Conservation (phyloP, 2,888 invertebrate genomes). For the Macropis europaea region DNA sequence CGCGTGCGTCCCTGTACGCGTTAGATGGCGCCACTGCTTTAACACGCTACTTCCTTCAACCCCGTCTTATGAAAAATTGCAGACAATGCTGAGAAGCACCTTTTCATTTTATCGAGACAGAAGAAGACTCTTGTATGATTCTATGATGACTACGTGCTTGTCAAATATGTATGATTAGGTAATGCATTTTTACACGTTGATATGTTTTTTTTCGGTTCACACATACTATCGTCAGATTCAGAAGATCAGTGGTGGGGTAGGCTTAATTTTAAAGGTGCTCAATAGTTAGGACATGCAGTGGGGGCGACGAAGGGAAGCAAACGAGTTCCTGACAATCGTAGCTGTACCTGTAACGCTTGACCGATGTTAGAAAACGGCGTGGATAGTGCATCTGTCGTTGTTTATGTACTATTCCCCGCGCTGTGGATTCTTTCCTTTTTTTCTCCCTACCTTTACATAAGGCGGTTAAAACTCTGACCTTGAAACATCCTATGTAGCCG, state of each 20-base stretch:
- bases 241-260: conserved; percentile 14
- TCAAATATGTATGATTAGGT: conserved; percentile 1
- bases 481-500: conserved; percentile 7
- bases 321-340: conserved; percentile 46
- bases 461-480: conserved; percentile 26
- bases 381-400: conserved; percentile 38
- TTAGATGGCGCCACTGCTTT: conserved; percentile 36
- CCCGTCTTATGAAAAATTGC: conserved; percentile 29
- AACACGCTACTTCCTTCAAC: conserved; percentile 29
- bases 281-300: conserved; percentile 27
- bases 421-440: conserved; percentile 13
- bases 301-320: conserved; percentile 38
- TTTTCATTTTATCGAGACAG: background rate
- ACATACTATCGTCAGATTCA: background rate
- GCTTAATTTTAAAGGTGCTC: conserved; percentile 29
- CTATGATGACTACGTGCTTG: background rate
- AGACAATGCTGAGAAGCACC: background rate
- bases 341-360: conserved; percentile 45
- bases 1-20: background rate
- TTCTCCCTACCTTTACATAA: conserved; percentile 11
- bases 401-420: conserved; percentile 29
- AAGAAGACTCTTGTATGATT: background rate
- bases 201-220: background rate
- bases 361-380: conserved; percentile 29
- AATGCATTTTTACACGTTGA: background rate